Conservation (phyloP, 2,888 invertebrate species). For the Eledona agricola region DNA sequence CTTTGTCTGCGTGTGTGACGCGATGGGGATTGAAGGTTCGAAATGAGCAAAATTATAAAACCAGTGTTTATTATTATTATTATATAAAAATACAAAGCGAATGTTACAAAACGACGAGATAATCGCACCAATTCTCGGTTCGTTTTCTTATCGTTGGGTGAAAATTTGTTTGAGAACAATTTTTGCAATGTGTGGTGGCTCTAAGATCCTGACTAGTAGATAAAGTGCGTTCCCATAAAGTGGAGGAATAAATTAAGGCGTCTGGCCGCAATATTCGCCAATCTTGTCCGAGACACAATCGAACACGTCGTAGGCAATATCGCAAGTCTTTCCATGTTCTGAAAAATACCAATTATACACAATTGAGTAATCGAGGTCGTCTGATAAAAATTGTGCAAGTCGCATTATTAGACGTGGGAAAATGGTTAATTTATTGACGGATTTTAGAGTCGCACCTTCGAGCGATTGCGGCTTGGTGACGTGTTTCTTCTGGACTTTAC, state of each 20-base stretch:
- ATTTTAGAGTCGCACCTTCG: conserved; percentile 48
- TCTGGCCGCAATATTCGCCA: conserved; percentile 74
- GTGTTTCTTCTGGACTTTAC: conserved; percentile 64
- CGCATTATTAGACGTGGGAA: background rate
- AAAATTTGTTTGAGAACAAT: too few relatives aligned
- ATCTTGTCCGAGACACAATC: conserved; percentile 83
- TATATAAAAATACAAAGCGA: too few relatives aligned
- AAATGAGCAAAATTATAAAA: too few relatives aligned
- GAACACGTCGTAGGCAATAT: conserved; percentile 80
- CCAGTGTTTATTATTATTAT: too few relatives aligned
- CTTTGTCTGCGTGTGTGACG: conserved; percentile 24
- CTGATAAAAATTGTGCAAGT: conserved; percentile 8
- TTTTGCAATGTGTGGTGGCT: too few relatives aligned
- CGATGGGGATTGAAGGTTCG: conserved; percentile 15
- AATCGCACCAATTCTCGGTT: too few relatives aligned
- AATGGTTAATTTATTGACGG: conserved; percentile 6
- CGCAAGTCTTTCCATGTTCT: conserved; percentile 77
- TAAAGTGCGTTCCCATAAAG: too few relatives aligned
- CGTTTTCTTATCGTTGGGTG: too few relatives aligned
- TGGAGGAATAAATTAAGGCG: conserved; percentile 49
- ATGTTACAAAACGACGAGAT: too few relatives aligned
- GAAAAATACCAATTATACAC: conserved; percentile 43
- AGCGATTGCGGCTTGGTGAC: conserved; percentile 50
- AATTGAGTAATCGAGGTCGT: conserved; percentile 26
- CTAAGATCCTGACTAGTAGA: too few relatives aligned